phyloP scores from a whole-genome alignment of 2,113 vertebrate genomes.

The Gobiocypris rarus region DNA sequence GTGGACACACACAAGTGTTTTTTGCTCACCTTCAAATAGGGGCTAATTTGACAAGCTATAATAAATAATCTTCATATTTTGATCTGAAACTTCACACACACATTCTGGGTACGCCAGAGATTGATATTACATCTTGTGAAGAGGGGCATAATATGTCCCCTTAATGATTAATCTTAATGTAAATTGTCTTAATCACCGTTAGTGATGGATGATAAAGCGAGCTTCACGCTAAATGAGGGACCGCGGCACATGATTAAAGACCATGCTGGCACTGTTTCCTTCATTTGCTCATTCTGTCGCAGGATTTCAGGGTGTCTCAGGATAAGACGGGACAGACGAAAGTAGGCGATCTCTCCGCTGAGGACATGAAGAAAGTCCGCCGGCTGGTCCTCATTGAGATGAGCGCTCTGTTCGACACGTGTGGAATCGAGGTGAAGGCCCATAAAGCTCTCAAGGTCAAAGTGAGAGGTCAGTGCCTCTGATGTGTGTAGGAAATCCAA shows the following conservation, averaged over 20 bases:
- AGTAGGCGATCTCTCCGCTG: conserved; percentile 88
- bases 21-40: no score
- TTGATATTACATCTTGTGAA: no score
- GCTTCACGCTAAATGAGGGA: neutral
- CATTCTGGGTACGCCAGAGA: no score
- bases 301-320: conserved; percentile 88
- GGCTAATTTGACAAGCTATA: no score
- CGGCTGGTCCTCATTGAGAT: conserved; percentile 89
- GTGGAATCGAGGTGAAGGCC: conserved; percentile 87
- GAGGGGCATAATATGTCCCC: no score
- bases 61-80: no score
- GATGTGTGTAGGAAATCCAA: neutral
- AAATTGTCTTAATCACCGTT: no score
- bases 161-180: no score
- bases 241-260: neutral
- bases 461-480: conserved; percentile 82
- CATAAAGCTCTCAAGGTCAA: conserved; percentile 90
- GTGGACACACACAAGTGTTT: no score
- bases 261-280: no score
- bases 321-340: conserved; percentile 94
- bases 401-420: conserved; percentile 89
- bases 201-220: neutral
- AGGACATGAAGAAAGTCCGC: conserved; percentile 95
- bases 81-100: no score
- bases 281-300: neutral